Base-by-base conservation (phyloP, 2,797 vertebrate genomes). In the Melanotaenia trifasciata region DNA sequence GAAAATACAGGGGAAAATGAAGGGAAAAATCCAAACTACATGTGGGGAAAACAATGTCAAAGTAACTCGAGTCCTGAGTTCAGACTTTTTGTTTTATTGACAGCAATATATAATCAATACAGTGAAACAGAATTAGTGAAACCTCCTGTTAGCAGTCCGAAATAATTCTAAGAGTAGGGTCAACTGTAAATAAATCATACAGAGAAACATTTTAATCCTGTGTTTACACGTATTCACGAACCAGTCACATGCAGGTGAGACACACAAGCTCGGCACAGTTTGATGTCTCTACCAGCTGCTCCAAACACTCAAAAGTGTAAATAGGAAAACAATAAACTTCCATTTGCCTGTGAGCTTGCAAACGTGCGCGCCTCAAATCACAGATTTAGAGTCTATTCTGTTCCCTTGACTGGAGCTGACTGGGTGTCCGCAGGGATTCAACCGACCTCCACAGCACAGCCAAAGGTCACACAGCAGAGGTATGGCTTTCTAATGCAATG, bases 391-490 rank as follows among this genome's bases (percentile, higher is more conserved):
- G 80, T 89, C 89, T 74, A 86, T 92, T 91, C 84, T 84, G 82
- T 87, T 90, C 80, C 70, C 81, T 79, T 83, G 79, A 90, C 87
- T 88, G 86, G 64, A 84, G 80, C 82, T 70, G 89, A 88, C 89
- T 86, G 83, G 78, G 78, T 73, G 89, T 93, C 90, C 79, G 47
- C 76, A 11, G 91, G 92, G 92, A 92, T 87, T 91, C 85, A 78
- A 33, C 80, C 79, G 73, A 91, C 88, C 91, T 93, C 91, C 88
- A 79, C 83, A 60, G 78, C 88, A 85, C 64, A 88, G 87, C 76
- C 89, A 94, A 94, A 94, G 93, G 93, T 94, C 93, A 93, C 88
- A 70, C 90, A 90, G 89, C 88, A 92, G 88, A 93, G 90, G 91
- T 89, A 90, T 90, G 89, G 87, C 87, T 94, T 92, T 94, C 91